Conservation (phyloP, 1,140 invertebrate species). For the Pantala flavescens region DNA sequence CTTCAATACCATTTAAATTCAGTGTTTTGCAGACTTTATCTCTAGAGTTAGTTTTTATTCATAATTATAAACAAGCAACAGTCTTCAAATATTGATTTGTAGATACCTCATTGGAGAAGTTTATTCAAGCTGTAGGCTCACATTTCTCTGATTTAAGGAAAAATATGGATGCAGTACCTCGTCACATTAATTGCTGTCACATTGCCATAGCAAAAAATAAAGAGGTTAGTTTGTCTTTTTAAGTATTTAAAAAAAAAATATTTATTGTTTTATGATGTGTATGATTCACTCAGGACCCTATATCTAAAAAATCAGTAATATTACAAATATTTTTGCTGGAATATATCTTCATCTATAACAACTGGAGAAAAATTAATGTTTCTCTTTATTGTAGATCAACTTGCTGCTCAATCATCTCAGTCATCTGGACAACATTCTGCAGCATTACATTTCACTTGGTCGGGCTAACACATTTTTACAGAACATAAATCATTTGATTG, state of each 20-base stretch:
- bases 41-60: too few relatives aligned
- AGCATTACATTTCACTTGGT: background rate
- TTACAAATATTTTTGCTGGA: background rate
- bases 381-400: background rate
- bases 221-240: background rate
- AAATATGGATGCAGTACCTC: background rate
- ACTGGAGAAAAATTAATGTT: too few relatives aligned
- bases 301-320: background rate
- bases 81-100: background rate
- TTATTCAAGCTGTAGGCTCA: background rate
- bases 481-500: background rate
- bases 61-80: too few relatives aligned
- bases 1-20: background rate
- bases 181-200: background rate
- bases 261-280: too few relatives aligned
- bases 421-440: background rate
- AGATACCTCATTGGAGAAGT: background rate
- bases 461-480: background rate
- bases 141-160: background rate
- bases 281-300: too few relatives aligned
- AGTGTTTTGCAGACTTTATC: background rate
- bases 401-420: background rate
- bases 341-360: too few relatives aligned
- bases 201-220: background rate
- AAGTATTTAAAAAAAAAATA: background rate